These are phyloP conservation scores for Coendou prehensilis DNA, from an alignment of 2,797 vertebrate species.

Conservation along the genomic window DNA sequence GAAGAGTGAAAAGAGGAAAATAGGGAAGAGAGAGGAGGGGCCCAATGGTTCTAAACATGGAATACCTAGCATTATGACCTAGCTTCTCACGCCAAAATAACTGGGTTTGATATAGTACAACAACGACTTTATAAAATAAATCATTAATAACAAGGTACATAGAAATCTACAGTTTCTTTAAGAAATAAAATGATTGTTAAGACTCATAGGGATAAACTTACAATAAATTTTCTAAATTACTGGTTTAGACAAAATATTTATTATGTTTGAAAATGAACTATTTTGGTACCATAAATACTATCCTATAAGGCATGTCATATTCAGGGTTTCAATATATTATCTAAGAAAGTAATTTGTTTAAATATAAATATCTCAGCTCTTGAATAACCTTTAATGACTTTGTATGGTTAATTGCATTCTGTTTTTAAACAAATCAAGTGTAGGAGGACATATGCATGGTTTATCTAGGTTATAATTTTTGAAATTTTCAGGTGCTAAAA, in stretches of 20 bases:
- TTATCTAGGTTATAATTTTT: conserved; percentile 24
- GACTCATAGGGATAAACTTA: not conserved
- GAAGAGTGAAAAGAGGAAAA: not conserved
- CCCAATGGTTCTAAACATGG: not conserved
- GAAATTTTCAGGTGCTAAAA: conserved; percentile 18
- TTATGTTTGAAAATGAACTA: conserved; percentile 15
- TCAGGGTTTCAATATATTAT: not conserved
- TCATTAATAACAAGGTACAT: not conserved
- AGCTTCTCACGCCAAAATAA: not conserved
- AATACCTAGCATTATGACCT: not conserved
- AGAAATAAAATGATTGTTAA: not conserved
- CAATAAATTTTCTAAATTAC: conserved; percentile 10
- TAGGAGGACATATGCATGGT: not conserved
- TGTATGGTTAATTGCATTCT: not conserved
- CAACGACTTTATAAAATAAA: not conserved
- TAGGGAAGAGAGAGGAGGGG: not conserved
- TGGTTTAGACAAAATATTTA: conserved; percentile 23
- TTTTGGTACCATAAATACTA: conserved; percentile 12
- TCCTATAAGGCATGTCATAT: not conserved
- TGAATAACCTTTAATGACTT: not conserved
- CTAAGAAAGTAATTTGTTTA: conserved; percentile 8
- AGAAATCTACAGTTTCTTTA: conserved; percentile 3
- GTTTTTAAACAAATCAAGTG: conserved; percentile 39
- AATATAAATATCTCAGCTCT: not conserved
- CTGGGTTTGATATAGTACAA: not conserved